A percentile compares a stretch with the other conserved stretches of the same genome.
Evolutionary conservation across 2,888 invertebrate species (phyloP).

Genomic region (Drosophila subsilvestris): DNA sequence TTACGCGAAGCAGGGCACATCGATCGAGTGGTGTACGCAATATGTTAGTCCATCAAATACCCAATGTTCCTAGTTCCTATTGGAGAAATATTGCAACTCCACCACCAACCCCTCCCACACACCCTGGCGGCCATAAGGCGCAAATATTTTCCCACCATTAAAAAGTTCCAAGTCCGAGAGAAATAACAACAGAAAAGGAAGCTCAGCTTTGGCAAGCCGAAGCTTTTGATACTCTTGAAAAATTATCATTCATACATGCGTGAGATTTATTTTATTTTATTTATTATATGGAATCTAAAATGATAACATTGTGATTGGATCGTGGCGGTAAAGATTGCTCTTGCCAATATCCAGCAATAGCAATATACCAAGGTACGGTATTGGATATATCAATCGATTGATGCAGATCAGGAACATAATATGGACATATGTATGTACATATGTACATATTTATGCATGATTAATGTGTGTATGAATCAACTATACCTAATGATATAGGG

Average conservation of each 20-base stretch:
- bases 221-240: background rate
- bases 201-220: background rate
- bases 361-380: too few relatives aligned
- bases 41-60: conserved; percentile 33
- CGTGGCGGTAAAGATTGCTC: too few relatives aligned
- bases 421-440: background rate
- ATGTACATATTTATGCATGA: too few relatives aligned
- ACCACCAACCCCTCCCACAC: background rate
- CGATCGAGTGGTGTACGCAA: conserved; percentile 28
- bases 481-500: background rate
- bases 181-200: conserved; percentile 28
- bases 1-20: conserved; percentile 5
- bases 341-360: too few relatives aligned
- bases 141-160: conserved; percentile 77
- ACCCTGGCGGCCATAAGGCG: conserved; percentile 13
- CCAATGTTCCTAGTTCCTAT: conserved; percentile 15
- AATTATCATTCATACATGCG: background rate
- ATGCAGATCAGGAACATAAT: background rate
- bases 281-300: too few relatives aligned
- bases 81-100: conserved; percentile 25
- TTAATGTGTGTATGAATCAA: background rate
- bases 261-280: background rate
- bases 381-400: too few relatives aligned
- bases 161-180: conserved; percentile 53
- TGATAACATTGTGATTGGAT: too few relatives aligned